Conservation (phyloP, 2,797 vertebrate species). For the Catamblyrhynchus diadema region DNA sequence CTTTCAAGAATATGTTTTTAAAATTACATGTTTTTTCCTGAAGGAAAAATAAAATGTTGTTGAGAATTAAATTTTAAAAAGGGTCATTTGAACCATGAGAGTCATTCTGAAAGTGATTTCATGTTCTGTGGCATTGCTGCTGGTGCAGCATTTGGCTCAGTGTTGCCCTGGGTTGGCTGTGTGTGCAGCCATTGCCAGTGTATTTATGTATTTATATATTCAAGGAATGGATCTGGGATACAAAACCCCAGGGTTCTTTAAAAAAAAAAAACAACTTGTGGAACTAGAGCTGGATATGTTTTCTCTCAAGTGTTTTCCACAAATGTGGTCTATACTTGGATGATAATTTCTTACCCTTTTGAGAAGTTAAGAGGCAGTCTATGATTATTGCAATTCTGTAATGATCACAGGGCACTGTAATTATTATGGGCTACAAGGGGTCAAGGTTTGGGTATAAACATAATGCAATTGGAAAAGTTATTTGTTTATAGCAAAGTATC, state of each 20-base stretch:
- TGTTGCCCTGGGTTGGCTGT: background rate
- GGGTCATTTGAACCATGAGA: background rate
- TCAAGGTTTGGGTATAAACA: slow-evolving; percentile 2
- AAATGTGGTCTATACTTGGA: background rate
- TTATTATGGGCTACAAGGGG: background rate
- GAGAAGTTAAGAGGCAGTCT: background rate
- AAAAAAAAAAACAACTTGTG: background rate
- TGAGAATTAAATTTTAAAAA: background rate
- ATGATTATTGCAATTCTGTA: background rate
- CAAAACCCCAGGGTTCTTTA: background rate
- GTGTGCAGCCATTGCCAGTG: background rate
- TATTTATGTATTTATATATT: background rate
- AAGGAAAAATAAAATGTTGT: background rate
- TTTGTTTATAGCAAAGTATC: slow-evolving; percentile 16
- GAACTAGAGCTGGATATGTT: background rate
- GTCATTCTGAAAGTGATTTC: background rate
- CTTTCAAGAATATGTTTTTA: background rate
- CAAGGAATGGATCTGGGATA: background rate
- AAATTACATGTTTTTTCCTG: background rate
- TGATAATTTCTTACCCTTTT: background rate
- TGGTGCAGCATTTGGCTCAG: background rate
- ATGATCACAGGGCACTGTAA: background rate
- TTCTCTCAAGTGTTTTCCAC: background rate
- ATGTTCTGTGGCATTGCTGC: background rate
- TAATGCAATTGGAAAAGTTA: background rate